phyloP scores from a whole-genome alignment of 2,888 invertebrate species.

The Crematogaster levior region DNA sequence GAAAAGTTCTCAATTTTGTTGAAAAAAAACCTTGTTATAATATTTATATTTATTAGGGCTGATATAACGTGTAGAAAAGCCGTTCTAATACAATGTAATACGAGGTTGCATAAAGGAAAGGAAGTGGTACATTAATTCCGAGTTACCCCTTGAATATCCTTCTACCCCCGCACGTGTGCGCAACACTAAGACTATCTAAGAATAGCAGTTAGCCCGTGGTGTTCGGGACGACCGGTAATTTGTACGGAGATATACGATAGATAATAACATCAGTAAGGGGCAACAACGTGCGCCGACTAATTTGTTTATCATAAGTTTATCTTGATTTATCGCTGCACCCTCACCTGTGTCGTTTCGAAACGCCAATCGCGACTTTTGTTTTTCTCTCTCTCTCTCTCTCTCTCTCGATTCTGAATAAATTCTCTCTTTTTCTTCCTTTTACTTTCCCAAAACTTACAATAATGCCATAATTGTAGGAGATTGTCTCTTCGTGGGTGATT shows the following conservation, averaged over 20 bases:
- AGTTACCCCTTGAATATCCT: constrained; percentile 80
- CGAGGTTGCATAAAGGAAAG: constrained; percentile 74
- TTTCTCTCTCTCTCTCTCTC: constrained; percentile 12
- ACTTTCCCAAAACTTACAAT: neutral
- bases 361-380: constrained; percentile 61
- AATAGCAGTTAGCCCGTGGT: constrained; percentile 77
- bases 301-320: constrained; percentile 83
- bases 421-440: neutral
- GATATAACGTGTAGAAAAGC: constrained; percentile 55
- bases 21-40: neutral
- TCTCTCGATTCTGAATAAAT: constrained; percentile 24
- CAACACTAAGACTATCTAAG: constrained; percentile 64
- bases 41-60: constrained; percentile 5
- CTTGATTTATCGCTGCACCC: constrained; percentile 76
- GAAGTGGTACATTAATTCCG: constrained; percentile 84
- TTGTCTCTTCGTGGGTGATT: neutral
- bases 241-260: constrained; percentile 82
- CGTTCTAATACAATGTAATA: constrained; percentile 61
- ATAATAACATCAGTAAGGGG: constrained; percentile 74
- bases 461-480: neutral
- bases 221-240: constrained; percentile 81
- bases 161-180: constrained; percentile 75
- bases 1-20: neutral
- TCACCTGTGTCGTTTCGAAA: constrained; percentile 60
- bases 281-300: constrained; percentile 76